phyloP scores from a whole-genome alignment of 2,113 vertebrate species.

The Cyprinodon variegatus region DNA sequence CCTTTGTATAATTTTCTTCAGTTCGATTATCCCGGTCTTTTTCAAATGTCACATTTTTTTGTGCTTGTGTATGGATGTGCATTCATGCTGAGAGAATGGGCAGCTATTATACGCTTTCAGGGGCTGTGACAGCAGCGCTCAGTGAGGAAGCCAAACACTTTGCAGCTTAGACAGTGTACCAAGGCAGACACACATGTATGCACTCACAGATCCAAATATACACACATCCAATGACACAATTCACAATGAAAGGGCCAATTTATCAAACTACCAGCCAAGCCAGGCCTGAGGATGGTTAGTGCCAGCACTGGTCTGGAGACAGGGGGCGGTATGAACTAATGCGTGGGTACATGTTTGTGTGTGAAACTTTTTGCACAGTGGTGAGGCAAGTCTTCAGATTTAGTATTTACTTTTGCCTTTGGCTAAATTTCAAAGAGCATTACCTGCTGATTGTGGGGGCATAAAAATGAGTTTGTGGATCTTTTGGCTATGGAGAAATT shows the following conservation, averaged over 20 bases:
- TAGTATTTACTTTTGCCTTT: slow-evolving; percentile 29
- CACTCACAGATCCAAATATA: slow-evolving; percentile 35
- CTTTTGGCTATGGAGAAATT: slow-evolving; percentile 21
- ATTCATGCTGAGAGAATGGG: slow-evolving; percentile 72
- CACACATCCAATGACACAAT: slow-evolving; percentile 71
- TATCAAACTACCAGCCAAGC: slow-evolving; percentile 73
- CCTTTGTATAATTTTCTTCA: slow-evolving; percentile 40
- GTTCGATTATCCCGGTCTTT: slow-evolving; percentile 60
- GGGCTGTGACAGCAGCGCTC: slow-evolving; percentile 76
- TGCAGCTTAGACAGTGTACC: slow-evolving; percentile 68
- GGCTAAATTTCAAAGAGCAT: slow-evolving; percentile 35
- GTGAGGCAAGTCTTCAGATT: slow-evolving; percentile 22
- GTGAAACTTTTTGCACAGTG: slow-evolving; percentile 18
- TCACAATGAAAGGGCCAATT: slow-evolving; percentile 76
- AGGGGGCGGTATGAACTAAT: slow-evolving; percentile 50
- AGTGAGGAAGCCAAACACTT: slow-evolving; percentile 75
- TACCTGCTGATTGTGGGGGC: slow-evolving; percentile 9
- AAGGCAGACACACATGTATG: slow-evolving; percentile 39
- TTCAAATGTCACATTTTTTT: slow-evolving; percentile 64
- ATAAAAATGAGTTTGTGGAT: slow-evolving; percentile 4
- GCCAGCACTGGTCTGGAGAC: slow-evolving; percentile 65
- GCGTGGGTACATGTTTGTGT: slow-evolving; percentile 20
- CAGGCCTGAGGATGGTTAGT: slow-evolving; percentile 65
- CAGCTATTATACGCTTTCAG: slow-evolving; percentile 76
- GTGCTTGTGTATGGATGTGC: slow-evolving; percentile 51